Conservation (phyloP, 2,113 vertebrate species). For the Terrapene triunguis region DNA sequence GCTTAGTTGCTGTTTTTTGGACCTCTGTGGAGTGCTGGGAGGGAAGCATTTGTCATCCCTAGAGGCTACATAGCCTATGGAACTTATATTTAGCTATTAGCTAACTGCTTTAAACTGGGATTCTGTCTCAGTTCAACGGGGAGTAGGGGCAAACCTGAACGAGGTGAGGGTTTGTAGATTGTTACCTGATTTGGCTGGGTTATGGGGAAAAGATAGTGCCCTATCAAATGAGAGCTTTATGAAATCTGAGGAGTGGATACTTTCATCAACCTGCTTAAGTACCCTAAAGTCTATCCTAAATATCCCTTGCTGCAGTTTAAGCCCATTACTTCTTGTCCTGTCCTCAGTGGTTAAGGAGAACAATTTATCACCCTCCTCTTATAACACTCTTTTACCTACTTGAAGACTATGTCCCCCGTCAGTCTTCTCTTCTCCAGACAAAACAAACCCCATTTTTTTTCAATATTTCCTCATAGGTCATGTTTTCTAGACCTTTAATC, state of each 20-base stretch:
- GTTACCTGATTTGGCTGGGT: neutral
- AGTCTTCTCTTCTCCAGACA: neutral
- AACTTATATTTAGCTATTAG: neutral
- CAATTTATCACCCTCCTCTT: neutral
- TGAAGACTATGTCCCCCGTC: neutral
- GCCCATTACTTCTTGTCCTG: neutral
- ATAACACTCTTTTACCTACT: neutral
- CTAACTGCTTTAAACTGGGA: neutral
- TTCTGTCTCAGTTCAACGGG: neutral
- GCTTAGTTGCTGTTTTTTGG: neutral
- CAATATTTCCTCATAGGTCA: neutral
- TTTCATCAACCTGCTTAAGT: neutral
- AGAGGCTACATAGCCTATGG: neutral
- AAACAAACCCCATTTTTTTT: neutral
- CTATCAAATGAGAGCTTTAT: neutral
- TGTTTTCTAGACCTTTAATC: neutral
- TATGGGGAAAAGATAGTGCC: neutral
- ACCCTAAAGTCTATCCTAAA: neutral
- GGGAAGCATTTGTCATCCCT: neutral
- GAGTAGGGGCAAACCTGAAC: neutral
- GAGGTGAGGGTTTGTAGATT: neutral
- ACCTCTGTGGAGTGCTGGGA: neutral
- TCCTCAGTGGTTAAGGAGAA: neutral
- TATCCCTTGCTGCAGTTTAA: neutral
- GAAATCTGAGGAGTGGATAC: neutral